Base-by-base conservation (phyloP, 2,113 vertebrate species). In the Centrocercus urophasianus region DNA sequence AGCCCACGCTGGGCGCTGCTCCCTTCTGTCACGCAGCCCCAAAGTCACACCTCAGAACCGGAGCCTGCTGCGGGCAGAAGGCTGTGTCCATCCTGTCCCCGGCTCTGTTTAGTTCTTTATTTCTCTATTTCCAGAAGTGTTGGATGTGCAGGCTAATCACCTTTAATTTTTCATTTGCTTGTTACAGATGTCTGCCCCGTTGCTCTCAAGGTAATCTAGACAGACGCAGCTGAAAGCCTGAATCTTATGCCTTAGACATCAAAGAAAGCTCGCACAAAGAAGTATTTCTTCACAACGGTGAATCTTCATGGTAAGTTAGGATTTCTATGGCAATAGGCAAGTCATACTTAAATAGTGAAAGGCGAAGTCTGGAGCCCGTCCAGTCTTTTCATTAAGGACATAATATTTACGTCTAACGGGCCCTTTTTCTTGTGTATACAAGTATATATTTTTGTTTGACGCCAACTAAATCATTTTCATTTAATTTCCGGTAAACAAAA, bases 241-340 rank as follows among this genome's bases (percentile, higher is more conserved):
- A 98, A 98, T 99, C 98, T 98, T 98, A 97, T 97, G 98, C 98
- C 98, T 98, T 98, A 98, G 98, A 99, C 99, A 99, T 99, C 99
- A 99, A 99, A 99, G 99, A 97, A 97, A 95, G 88, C 96, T 98
- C 96, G 61, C 97, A 99, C 99, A 99, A 99, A 99, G 99, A 98
- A 97, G 98, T 98, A 98, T 99, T 99, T 99, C 98, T 99, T 98
- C 98, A 98, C 98, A 98, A 98, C 99, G 98, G 98, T 99, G 99
- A 98, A 99, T 99, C 99, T 99, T 99, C 99, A 99, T 98, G 99
- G 99, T 99, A 98, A 99, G 99, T 99, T 99, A 99, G 98, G 98
- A 99, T 99, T 99, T 99, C 99, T 99, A 99, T 98, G 98, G 99
- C 98, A 98, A 99, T 98, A 98, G 98, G 98, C 98, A 98, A 99